Conservation (phyloP, 2,113 vertebrate genomes). For the Vulpes ferrilata region DNA sequence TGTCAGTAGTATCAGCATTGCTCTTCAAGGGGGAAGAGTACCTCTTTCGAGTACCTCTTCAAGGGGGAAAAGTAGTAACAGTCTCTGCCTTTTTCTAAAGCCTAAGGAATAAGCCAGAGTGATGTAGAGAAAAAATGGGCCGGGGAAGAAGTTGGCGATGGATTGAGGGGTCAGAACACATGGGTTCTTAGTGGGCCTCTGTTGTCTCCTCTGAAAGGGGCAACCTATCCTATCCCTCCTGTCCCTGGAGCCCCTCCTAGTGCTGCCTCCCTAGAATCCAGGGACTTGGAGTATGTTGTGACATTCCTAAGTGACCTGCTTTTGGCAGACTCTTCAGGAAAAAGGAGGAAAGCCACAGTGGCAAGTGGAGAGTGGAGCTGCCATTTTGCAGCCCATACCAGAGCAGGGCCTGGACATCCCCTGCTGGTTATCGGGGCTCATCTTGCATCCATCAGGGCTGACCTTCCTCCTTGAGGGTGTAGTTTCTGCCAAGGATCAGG, state of each 20-base stretch:
- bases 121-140: not conserved
- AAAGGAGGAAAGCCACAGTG: not conserved
- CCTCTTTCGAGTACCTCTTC: not conserved
- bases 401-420: not conserved
- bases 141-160: rapidly evolving
- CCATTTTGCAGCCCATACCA: not conserved
- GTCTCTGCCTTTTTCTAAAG: not conserved
- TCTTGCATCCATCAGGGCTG: not conserved
- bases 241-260: not conserved
- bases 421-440: not conserved
- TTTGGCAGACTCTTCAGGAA: not conserved
- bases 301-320: not conserved
- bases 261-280: not conserved
- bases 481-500: not conserved
- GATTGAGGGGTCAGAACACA: not conserved
- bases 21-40: not conserved
- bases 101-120: not conserved
- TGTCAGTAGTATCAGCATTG: not conserved
- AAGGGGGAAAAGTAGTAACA: not conserved
- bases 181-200: not conserved
- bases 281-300: not conserved
- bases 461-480: not conserved
- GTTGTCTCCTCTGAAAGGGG: not conserved
- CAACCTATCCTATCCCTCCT: not conserved
- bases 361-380: not conserved